phyloP scores from a whole-genome alignment of 2,113 vertebrate species.

The Lophius piscatorius region DNA sequence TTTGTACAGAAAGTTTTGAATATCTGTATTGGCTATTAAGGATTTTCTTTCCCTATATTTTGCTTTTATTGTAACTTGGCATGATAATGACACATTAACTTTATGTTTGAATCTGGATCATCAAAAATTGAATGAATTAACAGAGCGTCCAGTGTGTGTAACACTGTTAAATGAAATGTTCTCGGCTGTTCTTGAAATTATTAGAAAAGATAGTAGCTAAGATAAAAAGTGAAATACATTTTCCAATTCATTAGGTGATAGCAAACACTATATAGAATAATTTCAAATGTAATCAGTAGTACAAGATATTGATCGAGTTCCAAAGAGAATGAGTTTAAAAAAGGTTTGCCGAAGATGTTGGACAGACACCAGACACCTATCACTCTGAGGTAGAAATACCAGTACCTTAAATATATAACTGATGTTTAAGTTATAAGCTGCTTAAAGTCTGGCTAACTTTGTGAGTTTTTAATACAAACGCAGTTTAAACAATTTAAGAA shows the following conservation, averaged over 20 bases:
- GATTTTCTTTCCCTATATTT: background rate
- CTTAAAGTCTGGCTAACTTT: conserved; percentile 33
- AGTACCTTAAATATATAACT: conserved; percentile 33
- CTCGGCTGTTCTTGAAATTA: background rate
- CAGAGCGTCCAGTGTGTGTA: too few relatives aligned
- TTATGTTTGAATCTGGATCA: background rate
- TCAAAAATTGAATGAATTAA: background rate
- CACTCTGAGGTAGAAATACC: conserved; percentile 40
- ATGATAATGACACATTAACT: background rate
- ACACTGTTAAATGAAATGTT: too few relatives aligned
- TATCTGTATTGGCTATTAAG: background rate
- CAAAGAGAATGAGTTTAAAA: too few relatives aligned
- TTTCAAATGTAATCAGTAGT: too few relatives aligned
- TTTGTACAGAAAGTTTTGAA: background rate
- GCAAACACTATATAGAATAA: too few relatives aligned
- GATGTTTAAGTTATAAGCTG: conserved; percentile 33
- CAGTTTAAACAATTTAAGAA: too few relatives aligned
- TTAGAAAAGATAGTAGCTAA: too few relatives aligned
- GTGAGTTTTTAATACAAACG: too few relatives aligned
- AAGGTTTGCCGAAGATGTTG: conserved; percentile 2
- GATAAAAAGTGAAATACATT: too few relatives aligned
- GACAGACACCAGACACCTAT: conserved; percentile 16
- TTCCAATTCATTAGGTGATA: too few relatives aligned
- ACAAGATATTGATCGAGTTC: too few relatives aligned
- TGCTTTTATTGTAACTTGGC: background rate